These are phyloP conservation scores for Entelurus aequoreus DNA, from an alignment of 2,113 vertebrate genomes.

Conservation along the genomic window DNA sequence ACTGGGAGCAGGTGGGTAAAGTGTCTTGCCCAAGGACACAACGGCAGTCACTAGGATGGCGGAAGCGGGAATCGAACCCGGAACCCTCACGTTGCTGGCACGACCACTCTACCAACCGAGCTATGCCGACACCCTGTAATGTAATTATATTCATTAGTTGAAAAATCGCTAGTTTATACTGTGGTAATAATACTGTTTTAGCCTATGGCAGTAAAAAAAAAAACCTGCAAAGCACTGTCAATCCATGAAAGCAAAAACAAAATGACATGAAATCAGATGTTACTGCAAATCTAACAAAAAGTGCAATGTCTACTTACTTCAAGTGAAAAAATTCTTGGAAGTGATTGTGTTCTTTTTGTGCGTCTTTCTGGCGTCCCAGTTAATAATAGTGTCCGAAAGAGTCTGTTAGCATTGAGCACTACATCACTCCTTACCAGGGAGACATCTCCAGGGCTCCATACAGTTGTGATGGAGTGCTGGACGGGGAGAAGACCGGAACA, in stretches of 20 bases:
- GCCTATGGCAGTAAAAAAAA: constrained; percentile 43
- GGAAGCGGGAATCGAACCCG: no score
- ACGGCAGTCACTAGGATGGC: no score
- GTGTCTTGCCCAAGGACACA: no score
- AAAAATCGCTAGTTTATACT: constrained; percentile 66
- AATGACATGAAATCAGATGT: constrained; percentile 51
- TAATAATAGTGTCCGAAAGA: constrained; percentile 65
- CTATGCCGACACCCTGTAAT: no score
- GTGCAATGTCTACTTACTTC: constrained; percentile 26
- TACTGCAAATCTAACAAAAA: constrained; percentile 39
- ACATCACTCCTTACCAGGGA: constrained; percentile 62
- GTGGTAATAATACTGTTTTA: constrained; percentile 64
- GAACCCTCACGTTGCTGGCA: no score
- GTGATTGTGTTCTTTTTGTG: constrained; percentile 10
- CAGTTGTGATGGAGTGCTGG: constrained; percentile 60
- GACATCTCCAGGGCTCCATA: constrained; percentile 63
- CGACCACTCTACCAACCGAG: no score
- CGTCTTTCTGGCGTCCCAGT: constrained; percentile 48
- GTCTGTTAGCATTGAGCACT: constrained; percentile 64
- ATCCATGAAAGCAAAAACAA: constrained; percentile 57
- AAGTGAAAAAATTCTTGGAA: constrained; percentile 26
- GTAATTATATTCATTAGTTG: constrained; percentile 69
- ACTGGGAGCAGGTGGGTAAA: no score
- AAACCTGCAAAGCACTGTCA: constrained; percentile 17
- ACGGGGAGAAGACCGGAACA: constrained; percentile 40